Conservation (phyloP, 2,797 vertebrate species). For the Chaunax sp. region DNA sequence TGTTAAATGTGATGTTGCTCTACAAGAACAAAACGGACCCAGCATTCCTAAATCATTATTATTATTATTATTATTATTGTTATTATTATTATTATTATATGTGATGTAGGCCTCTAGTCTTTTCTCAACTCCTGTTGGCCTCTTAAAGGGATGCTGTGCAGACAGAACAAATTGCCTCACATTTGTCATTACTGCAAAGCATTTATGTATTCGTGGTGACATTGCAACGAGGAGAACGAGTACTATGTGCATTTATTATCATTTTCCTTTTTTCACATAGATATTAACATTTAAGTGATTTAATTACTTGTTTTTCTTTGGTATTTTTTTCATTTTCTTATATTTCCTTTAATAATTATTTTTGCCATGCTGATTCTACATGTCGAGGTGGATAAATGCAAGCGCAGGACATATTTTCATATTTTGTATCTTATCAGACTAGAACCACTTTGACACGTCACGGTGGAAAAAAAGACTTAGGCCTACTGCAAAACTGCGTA, state of each 20-base stretch:
- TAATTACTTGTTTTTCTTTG: too few species aligned
- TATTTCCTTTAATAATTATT: too few species aligned
- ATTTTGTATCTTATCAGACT: background rate
- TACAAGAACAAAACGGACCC: background rate
- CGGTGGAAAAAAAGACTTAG: background rate
- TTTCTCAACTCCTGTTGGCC: background rate
- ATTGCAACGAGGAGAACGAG: background rate
- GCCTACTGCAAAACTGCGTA: background rate
- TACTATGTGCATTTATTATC: too few species aligned
- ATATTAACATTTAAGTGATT: too few species aligned
- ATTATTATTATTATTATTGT: background rate
- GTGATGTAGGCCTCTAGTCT: too few species aligned
- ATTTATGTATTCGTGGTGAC: conserved; percentile 18
- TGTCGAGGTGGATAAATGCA: too few species aligned
- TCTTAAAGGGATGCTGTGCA: background rate
- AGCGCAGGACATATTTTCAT: too few species aligned
- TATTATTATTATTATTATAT: too few species aligned
- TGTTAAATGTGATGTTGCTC: background rate
- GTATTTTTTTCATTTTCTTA: too few species aligned
- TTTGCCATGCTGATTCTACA: too few species aligned
- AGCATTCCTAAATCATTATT: background rate
- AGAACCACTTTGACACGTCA: background rate
- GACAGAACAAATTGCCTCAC: conserved; percentile 20
- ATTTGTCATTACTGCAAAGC: conserved; percentile 57
- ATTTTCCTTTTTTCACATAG: too few species aligned